A percentile compares a stretch with the other conserved stretches of the same genome.
Conservation (phyloP, 1,140 invertebrate genomes). For the Paracyclopina nana region DNA sequence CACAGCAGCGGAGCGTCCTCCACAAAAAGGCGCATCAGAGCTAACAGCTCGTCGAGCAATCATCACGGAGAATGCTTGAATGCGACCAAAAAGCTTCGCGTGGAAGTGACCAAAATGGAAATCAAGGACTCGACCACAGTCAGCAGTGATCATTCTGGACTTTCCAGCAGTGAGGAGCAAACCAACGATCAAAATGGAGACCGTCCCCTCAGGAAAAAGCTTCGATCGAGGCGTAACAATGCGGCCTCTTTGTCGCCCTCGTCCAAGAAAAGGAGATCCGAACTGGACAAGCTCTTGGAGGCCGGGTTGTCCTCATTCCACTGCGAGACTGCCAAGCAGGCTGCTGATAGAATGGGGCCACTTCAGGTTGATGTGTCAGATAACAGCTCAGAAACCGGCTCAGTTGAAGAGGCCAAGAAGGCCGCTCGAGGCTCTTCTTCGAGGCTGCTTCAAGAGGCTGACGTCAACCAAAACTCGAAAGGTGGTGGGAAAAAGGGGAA, state of each 20-base stretch:
- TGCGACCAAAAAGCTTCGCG: too few relatives aligned
- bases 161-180: too few relatives aligned
- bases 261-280: background rate
- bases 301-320: conserved; percentile 9
- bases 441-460: background rate
- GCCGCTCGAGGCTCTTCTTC: background rate
- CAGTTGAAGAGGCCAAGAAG: background rate
- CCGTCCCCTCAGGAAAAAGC: too few relatives aligned
- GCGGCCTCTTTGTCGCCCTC: background rate
- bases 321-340: conserved; percentile 4
- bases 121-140: too few relatives aligned
- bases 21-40: too few relatives aligned
- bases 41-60: too few relatives aligned
- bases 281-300: conserved; percentile 9
- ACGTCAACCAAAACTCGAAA: background rate
- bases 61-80: too few relatives aligned
- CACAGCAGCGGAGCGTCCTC: too few relatives aligned
- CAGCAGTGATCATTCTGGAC: too few relatives aligned
- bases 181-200: too few relatives aligned
- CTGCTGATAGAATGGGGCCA: conserved; percentile 4
- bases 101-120: too few relatives aligned
- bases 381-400: background rate
- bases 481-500: background rate
- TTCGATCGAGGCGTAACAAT: too few relatives aligned
- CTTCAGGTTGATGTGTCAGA: conserved; percentile 11